Percentiles rank a stretch among this genome's conserved stretches.
phyloP scores from a whole-genome alignment of 2,113 vertebrate species.

The Phaethornis superciliosus region DNA sequence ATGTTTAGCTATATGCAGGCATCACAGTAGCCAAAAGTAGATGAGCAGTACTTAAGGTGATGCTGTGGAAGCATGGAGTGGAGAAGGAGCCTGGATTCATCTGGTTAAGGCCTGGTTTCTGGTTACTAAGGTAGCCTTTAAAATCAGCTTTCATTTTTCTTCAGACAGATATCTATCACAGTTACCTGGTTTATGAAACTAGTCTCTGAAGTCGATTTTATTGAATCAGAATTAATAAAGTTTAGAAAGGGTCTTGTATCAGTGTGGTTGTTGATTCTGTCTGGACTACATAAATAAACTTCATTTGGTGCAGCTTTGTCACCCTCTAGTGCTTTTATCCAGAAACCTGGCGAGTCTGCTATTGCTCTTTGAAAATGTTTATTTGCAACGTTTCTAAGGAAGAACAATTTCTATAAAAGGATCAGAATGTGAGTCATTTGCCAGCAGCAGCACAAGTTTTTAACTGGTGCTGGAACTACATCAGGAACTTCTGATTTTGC shows the following conservation, averaged over 20 bases:
- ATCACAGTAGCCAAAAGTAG: not conserved
- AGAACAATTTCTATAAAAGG: not conserved
- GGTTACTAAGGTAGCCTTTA: not conserved
- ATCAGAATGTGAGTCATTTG: not conserved
- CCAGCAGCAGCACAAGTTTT: not conserved
- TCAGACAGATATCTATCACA: not conserved
- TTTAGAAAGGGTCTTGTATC: not conserved
- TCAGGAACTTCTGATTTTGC: not conserved
- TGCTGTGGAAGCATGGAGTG: not conserved
- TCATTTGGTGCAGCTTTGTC: not conserved
- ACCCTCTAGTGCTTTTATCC: constrained; percentile 13
- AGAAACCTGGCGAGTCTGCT: not conserved
- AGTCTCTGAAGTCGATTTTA: not conserved
- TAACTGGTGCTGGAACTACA: not conserved
- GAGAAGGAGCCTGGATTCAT: not conserved
- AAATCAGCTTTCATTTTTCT: not conserved
- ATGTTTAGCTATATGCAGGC: not conserved
- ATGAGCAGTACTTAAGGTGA: not conserved
- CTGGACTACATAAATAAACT: not conserved
- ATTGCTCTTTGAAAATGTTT: not conserved
- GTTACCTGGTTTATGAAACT: not conserved
- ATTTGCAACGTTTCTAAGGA: not conserved
- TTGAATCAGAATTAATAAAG: not conserved
- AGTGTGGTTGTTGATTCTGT: not conserved
- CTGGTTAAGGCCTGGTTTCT: not conserved